Percentiles rank a stretch among this genome's conserved stretches.
Evolutionary conservation across 2,797 vertebrate species (phyloP).

Genomic region (Pseudocheirus occidentalis): DNA sequence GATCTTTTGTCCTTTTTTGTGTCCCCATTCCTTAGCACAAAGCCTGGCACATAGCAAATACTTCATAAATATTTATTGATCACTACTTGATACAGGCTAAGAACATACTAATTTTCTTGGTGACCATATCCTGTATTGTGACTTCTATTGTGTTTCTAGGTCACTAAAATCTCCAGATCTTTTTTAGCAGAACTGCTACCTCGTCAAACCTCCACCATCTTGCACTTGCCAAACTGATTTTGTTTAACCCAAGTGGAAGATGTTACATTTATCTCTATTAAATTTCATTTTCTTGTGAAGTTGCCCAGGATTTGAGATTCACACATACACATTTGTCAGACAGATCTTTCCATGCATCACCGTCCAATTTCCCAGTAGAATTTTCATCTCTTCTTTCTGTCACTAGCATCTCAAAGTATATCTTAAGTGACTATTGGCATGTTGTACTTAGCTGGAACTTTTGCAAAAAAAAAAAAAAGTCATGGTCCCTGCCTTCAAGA

Average conservation of each 20-base stretch:
- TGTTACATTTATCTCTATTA: not conserved
- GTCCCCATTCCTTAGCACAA: not conserved
- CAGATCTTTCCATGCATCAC: not conserved
- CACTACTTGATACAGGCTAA: not conserved
- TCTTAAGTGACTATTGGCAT: not conserved
- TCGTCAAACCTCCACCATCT: not conserved
- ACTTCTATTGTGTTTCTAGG: not conserved
- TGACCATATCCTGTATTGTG: not conserved
- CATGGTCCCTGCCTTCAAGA: not conserved
- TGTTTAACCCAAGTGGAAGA: not conserved
- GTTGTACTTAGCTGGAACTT: not conserved
- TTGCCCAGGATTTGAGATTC: slow-evolving; percentile 24
- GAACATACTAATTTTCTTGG: not conserved
- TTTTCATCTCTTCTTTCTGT: not conserved
- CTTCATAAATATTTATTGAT: not conserved
- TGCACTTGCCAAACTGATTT: not conserved
- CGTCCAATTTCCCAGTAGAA: not conserved
- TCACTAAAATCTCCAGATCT: not conserved
- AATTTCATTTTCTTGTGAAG: slow-evolving; percentile 18
- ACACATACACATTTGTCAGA: slow-evolving; percentile 4
- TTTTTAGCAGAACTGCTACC: not conserved
- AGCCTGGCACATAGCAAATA: no score
- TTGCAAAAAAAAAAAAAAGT: not conserved
- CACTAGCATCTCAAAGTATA: not conserved
- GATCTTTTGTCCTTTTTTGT: not conserved